Conservation (phyloP, 2,888 invertebrate genomes). For the Ceramica pisi region DNA sequence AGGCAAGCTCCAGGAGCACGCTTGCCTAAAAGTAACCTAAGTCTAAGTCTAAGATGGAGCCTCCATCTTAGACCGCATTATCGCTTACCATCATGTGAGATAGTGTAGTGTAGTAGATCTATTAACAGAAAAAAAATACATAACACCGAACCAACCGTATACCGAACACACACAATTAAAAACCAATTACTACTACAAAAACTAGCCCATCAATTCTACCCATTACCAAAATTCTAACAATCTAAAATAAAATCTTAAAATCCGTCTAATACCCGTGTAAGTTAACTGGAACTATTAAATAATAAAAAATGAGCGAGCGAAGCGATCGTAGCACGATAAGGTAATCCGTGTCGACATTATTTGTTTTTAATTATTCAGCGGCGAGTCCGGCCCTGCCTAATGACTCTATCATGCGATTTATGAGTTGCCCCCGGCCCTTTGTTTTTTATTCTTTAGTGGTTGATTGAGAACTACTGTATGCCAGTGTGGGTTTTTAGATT, state of each 20-base stretch:
- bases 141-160: not conserved
- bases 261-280: conserved; percentile 72
- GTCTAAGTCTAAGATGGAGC: too few relatives aligned
- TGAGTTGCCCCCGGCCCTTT: conserved; percentile 79
- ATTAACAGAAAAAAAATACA: not conserved
- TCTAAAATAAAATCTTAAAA: conserved; percentile 67
- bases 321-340: conserved; percentile 82
- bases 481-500: conserved; percentile 34
- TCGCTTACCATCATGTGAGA: too few relatives aligned
- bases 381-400: conserved; percentile 88
- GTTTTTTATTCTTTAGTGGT: conserved; percentile 82
- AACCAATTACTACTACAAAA: conserved; percentile 43
- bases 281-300: conserved; percentile 80
- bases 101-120: too few relatives aligned
- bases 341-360: conserved; percentile 89
- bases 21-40: too few relatives aligned
- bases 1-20: too few relatives aligned
- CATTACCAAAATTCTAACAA: conserved; percentile 55
- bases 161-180: conserved; percentile 5
- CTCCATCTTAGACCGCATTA: too few relatives aligned
- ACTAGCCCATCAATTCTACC: conserved; percentile 39
- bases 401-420: conserved; percentile 89
- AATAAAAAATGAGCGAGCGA: conserved; percentile 82
- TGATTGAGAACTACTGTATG: conserved; percentile 76
- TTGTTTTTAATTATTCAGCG: conserved; percentile 90